phyloP scores from a whole-genome alignment of 2,888 invertebrate genomes.

The Pharmacophagus antenor region DNA sequence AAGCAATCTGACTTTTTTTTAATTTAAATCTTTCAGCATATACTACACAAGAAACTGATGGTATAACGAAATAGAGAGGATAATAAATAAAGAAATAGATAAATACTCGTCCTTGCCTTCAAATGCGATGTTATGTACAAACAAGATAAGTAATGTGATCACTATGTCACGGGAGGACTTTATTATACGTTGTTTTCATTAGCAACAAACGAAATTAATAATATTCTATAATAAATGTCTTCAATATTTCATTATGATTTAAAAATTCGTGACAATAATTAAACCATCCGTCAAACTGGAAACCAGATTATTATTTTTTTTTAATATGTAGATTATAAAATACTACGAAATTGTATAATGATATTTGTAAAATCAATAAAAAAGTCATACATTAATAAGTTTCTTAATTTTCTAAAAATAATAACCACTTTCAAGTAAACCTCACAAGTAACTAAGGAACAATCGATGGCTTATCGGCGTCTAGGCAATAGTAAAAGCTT shows the following conservation, averaged over 20 bases:
- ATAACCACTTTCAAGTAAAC: not conserved
- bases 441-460: conserved; percentile 18
- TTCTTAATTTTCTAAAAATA: not conserved
- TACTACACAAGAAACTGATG: too few relatives aligned
- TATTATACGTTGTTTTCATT: not conserved
- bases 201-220: not conserved
- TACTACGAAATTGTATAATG: too few relatives aligned
- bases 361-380: not conserved
- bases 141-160: not conserved
- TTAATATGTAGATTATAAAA: not conserved
- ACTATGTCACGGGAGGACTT: not conserved
- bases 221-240: not conserved
- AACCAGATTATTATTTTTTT: not conserved
- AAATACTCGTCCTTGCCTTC: not conserved
- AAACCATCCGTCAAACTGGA: not conserved
- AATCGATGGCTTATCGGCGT: conserved; percentile 38
- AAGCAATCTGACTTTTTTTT: too few relatives aligned
- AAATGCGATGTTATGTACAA: not conserved
- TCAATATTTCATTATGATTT: not conserved
- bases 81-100: not conserved
- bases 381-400: not conserved
- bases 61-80: too few relatives aligned
- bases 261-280: conserved; percentile 2
- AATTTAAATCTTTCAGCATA: too few relatives aligned
- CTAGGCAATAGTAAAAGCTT: conserved; percentile 36